Base-by-base conservation (phyloP, 2,888 invertebrate genomes). In the Aradus depressus region DNA sequence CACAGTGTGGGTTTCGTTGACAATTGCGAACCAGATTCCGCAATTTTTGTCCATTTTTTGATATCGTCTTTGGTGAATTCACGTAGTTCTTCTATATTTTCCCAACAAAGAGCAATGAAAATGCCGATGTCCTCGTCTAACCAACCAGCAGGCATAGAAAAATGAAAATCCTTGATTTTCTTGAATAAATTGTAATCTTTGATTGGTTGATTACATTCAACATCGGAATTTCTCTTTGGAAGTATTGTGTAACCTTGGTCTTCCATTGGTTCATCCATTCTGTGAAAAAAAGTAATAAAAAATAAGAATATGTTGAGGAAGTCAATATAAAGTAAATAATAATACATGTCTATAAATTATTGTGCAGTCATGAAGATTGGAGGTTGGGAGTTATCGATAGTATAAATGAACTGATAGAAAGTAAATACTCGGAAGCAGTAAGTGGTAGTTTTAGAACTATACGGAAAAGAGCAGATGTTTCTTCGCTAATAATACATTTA, bases 171-270 rank as follows among this genome's bases (percentile, higher is more conserved):
- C 37, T 50, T 52, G 3, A 55, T 23, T 31, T 44, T 55, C n/a
- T 37, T 44, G 26, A 52, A 55, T 22, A 41, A 43, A n/a, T 25
- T 22, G 26, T 50, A 43, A 6, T 21, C 23, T 43, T 34, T 42
- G 23, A 32, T 25, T 25, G 26, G 12, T n/a, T 43, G n/a, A n/a
- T n/a, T n/a, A n/a, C n/a, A n/a, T 44, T 65, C 65, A 12, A 8
- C 22, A 21, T 22, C 4, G 21, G 21, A 41, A 4, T 21, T 19
- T 21, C 10, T 14, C 8, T 10, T 14, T 18, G 14, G 6, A 6
- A 22, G 14, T 41, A 4, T 12, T 41, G 14, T 18, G 42, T 41
- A 14, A 22, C 14, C 4, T n/a, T n/a, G n/a, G n/a, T n/a, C n/a
- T n/a, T n/a, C n/a, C n/a, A n/a, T n/a, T n/a, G n/a, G n/a, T n/a